A percentile compares a stretch with the other conserved stretches of the same genome.
Evolutionary conservation across 2,797 vertebrate genomes (phyloP).

Genomic region (Enteromius trimaculatus): DNA sequence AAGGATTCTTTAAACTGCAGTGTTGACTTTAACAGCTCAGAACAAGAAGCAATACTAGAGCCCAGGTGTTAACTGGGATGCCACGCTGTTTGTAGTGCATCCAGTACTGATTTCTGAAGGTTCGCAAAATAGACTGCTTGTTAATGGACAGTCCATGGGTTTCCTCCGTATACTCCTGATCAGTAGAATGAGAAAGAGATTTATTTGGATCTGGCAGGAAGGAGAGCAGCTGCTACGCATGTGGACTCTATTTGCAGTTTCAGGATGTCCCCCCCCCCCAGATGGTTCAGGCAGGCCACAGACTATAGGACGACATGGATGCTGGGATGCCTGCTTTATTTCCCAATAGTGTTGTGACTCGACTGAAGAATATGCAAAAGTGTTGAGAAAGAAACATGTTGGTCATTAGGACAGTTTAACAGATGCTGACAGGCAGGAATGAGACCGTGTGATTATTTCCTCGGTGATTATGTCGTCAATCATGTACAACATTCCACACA

Average conservation of each 20-base stretch:
- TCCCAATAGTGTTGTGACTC: background rate
- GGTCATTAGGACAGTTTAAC: conserved; percentile 4
- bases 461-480: conserved; percentile 10
- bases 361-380: conserved; percentile 17
- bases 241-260: conserved; percentile 60
- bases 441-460: conserved; percentile 17
- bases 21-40: background rate
- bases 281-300: conserved; percentile 37
- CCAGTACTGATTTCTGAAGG: conserved; percentile 71
- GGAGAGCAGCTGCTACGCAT: conserved; percentile 57
- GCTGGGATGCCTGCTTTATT: conserved; percentile 13
- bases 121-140: conserved; percentile 68
- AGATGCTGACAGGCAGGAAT: conserved; percentile 18
- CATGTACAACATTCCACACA: conserved; percentile 8
- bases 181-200: conserved; percentile 21
- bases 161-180: conserved; percentile 59
- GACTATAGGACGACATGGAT: conserved; percentile 32
- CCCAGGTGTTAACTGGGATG: background rate
- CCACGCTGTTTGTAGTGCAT: conserved; percentile 47
- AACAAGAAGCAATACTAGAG: background rate
- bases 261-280: conserved; percentile 42
- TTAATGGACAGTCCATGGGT: conserved; percentile 67
- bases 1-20: conserved; percentile 23
- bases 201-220: conserved; percentile 48
- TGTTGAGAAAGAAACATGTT: conserved; percentile 1